Base-by-base conservation (phyloP, 1,140 invertebrate species). In the Euura saliciscinereae region DNA sequence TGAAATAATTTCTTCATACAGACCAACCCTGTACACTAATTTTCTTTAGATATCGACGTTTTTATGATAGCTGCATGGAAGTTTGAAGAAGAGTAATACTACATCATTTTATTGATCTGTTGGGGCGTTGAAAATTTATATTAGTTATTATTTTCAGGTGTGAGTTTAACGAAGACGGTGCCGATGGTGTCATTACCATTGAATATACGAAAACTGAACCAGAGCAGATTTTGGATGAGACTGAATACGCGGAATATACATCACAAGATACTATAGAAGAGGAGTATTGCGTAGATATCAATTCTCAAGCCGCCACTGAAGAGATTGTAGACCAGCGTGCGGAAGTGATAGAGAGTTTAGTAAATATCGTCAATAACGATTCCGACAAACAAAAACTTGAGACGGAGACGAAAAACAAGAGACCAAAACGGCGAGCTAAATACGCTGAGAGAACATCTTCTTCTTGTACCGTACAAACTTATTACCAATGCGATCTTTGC, bases 401-500 rank as follows among this genome's bases (percentile, higher is more conserved):
- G 6, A 11, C 51, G 10, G 51, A 59, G 13, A 59, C 8, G 51
- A 59, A 11, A 59, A 59, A 6, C 13, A 59, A 8, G 10, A n/a
- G 51, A 3, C 51, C 8, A 8, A 59, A 59, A n/a, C 51, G 51
- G 13, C 10, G 51, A n/a, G 10, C 13, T 3, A 59, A 59, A 59
- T 59, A 59, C 51, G 3, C 51, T 3, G 8, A 59, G 51, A 8
- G 51, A 8, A 8, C 2, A 6, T 59, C 51, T 3, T 11, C 51
- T 59, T 59, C 51, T 5, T 59, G 3, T 59, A n/a, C 51, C 3
- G 8, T 42, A 8, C 69, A 28, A 28, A 28, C 28, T 28, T 1
- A 28, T 28, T 80, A 76, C 68, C 75, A 80, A 10, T 82, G 80
- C 45, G 78, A 81, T 2, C 68, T 80, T 5, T 81, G 77, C 43